Evolutionary conservation across 2,113 vertebrate genomes (phyloP), one percentile per base, ranked within the genome.

Genomic region (Copsychus sechellarum): DNA sequence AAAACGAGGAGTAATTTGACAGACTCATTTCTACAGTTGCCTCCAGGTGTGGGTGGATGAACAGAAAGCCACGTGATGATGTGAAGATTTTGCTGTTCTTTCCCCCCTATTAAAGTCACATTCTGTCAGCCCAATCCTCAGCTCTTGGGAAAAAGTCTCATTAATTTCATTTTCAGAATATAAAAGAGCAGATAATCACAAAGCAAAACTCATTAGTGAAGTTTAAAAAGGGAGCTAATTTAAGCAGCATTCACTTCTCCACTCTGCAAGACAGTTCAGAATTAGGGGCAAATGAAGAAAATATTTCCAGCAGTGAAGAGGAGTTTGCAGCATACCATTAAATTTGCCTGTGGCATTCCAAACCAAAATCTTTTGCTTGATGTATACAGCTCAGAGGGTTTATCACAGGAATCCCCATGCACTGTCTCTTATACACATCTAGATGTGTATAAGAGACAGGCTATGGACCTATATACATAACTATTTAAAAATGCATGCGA

Each of bases 121-220:
- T 96, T 92, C 81, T 86, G 81, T 96, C 94, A 97, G 71, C 34
- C 56, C 38, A 40, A 22, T 78, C 43, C 43, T 73, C 93, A 78
- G 47, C 60, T 86, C 60, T 81, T 1, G 0, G 51, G 81, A n/a
- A 69, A 87, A 94, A 94, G 79, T 81, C 79, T 81, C 78, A 92
- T 95, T 95, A 93, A 95, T 83, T 96, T 94, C 33, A 45, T 91
- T 88, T 94, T 88, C 74, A 72, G 92, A 96, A 81, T 86, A 92
- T 51, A 90, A 95, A 95, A 43, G 62, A 92, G 34, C 23, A 82
- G 81, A 88, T 90, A 91, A 94, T 95, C 76, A 88, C 74, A 92
- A 96, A 1, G 0, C 3, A 12, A 91, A 90, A 74, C 36, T 93
- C 72, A 77, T 94, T 88, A 91, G 74, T 1, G 1, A 92, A 82